phyloP scores from a whole-genome alignment of 2,797 vertebrate genomes.

The Chloroceryle inda region DNA sequence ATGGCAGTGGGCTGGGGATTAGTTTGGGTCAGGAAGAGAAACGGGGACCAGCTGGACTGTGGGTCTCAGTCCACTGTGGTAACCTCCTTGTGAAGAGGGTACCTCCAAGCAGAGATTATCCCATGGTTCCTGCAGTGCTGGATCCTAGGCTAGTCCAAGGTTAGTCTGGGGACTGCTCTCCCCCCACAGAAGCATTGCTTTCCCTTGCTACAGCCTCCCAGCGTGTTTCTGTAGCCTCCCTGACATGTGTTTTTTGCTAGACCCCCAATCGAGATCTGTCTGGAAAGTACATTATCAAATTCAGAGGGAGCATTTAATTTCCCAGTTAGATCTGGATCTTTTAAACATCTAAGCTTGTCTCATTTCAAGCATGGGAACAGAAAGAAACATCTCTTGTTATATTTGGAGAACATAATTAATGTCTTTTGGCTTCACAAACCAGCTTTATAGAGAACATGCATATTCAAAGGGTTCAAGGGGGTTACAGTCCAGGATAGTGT shows the following conservation, averaged over 20 bases:
- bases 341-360: neutral
- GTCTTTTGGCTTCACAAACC: conserved; percentile 16
- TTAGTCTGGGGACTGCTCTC: neutral
- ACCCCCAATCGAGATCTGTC: neutral
- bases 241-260: conserved; percentile 2
- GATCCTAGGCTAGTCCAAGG: neutral
- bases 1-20: neutral
- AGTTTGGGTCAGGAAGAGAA: neutral
- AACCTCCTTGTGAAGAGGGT: neutral
- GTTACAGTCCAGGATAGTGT: neutral
- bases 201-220: neutral
- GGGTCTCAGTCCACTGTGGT: fast-evolving
- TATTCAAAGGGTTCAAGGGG: neutral
- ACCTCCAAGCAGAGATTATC: neutral
- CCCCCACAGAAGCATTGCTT: neutral
- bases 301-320: conserved; percentile 26
- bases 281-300: conserved; percentile 45
- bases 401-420: conserved; percentile 28
- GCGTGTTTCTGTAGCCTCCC: neutral
- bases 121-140: fast-evolving
- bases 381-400: conserved; percentile 33
- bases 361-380: conserved; percentile 26
- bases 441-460: neutral
- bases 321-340: neutral
- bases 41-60: neutral